Evolutionary conservation across 2,888 invertebrate species (phyloP).

Genomic region (Leptopilina myrica): DNA sequence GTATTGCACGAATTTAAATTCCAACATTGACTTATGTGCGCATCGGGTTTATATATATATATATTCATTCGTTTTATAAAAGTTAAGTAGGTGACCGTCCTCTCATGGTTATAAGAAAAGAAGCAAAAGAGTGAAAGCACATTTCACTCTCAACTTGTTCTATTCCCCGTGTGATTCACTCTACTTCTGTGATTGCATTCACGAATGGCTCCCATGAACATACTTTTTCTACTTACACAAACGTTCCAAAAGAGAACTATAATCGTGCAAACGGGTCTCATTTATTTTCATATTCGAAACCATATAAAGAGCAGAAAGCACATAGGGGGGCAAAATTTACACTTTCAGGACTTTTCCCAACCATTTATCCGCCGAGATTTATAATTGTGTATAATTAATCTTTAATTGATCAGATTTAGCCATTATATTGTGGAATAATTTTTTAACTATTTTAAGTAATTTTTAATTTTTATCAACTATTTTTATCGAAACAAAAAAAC

Average conservation of each 20-base stretch:
- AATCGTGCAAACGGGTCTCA: slow-evolving; percentile 26
- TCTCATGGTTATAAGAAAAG: slow-evolving; percentile 40
- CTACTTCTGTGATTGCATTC: slow-evolving; percentile 27
- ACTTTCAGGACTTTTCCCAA: not conserved
- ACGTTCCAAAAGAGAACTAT: slow-evolving; percentile 8
- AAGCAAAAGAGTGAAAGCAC: slow-evolving; percentile 60
- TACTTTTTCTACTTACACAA: slow-evolving; percentile 35
- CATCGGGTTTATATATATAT: slow-evolving; percentile 34
- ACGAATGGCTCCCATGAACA: slow-evolving; percentile 22
- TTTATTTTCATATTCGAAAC: slow-evolving; percentile 23
- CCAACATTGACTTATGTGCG: slow-evolving; percentile 48
- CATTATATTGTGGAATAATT: no score
- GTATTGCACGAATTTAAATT: slow-evolving; percentile 29
- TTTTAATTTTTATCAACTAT: no score
- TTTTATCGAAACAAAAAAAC: no score
- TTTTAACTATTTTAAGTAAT: no score
- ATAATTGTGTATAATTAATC: no score
- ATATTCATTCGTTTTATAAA: slow-evolving; percentile 42
- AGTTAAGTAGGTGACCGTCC: slow-evolving; percentile 54
- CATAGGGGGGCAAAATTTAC: not conserved
- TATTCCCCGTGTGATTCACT: slow-evolving; percentile 47
- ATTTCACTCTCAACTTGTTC: slow-evolving; percentile 52
- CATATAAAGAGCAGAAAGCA: not conserved
- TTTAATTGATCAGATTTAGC: no score
- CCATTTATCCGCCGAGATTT: no score